Evolutionary conservation across 2,113 vertebrate genomes (phyloP).

Genomic region (Hippocampus guttulatus): DNA sequence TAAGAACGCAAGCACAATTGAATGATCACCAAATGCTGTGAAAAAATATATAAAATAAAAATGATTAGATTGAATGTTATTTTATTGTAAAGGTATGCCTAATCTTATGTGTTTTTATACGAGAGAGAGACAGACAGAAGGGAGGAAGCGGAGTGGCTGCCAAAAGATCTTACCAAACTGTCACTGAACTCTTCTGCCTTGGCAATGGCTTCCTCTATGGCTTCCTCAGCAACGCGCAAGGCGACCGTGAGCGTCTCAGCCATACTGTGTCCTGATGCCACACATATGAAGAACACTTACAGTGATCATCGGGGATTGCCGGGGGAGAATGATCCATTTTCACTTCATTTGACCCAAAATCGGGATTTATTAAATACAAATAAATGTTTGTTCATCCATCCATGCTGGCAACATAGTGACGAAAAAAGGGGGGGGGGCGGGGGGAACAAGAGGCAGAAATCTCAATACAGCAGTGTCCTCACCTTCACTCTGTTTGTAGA

Average conservation of each 20-base stretch:
- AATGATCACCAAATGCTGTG: background rate
- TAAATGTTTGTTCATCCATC: too few species aligned
- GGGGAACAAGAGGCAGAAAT: too few species aligned
- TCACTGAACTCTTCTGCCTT: slow-evolving; percentile 91
- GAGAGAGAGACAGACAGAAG: too few species aligned
- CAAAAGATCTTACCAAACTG: slow-evolving; percentile 80
- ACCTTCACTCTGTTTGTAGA: slow-evolving; percentile 93
- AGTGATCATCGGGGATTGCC: background rate
- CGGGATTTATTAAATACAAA: too few species aligned
- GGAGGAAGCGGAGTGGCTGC: background rate
- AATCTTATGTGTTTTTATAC: background rate
- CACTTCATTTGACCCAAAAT: too few species aligned
- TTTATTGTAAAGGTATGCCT: background rate
- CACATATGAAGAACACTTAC: slow-evolving; percentile 7
- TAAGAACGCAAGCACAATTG: slow-evolving; percentile 16
- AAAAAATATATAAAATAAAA: background rate
- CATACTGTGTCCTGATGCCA: slow-evolving; percentile 83
- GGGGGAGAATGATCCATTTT: too few species aligned
- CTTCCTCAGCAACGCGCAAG: slow-evolving; percentile 92
- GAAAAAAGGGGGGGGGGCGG: too few species aligned
- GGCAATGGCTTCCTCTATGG: slow-evolving; percentile 92
- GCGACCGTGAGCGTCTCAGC: slow-evolving; percentile 93
- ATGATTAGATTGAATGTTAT: background rate
- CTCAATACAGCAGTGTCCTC: slow-evolving; percentile 19
- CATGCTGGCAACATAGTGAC: too few species aligned